Percentiles rank a stretch among this genome's conserved stretches.
Evolutionary conservation across 2,113 vertebrate species (phyloP).

Genomic region (Entomyzon cyanotis): DNA sequence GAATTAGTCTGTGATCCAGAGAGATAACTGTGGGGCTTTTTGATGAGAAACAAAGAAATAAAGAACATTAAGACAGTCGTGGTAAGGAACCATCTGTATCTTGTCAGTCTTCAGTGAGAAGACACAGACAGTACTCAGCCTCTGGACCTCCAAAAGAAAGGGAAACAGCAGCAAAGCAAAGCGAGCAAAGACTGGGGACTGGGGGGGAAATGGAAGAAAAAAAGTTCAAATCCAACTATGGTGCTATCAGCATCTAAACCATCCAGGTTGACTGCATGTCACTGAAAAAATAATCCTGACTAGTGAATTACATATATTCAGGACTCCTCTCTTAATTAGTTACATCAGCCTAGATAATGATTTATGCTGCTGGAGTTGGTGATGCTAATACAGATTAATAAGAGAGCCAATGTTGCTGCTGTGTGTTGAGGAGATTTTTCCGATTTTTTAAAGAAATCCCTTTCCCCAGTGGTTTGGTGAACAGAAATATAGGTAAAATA

Average conservation of each 20-base stretch:
- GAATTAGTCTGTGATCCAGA: not conserved
- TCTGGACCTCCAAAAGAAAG: not conserved
- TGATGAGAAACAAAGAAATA: not conserved
- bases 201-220: no score
- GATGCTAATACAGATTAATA: not conserved
- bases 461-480: not conserved
- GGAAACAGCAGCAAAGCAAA: not conserved
- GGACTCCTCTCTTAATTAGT: not conserved
- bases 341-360: not conserved
- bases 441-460: not conserved
- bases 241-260: not conserved
- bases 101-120: not conserved
- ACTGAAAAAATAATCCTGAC: not conserved
- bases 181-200: not conserved
- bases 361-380: not conserved
- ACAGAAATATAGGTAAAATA: no score
- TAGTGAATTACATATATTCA: not conserved
- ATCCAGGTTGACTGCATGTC: not conserved
- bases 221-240: not conserved
- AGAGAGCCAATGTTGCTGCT: not conserved
- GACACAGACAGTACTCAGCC: not conserved
- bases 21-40: fast-evolving
- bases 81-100: not conserved
- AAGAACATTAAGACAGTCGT: not conserved
- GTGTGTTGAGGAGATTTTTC: not conserved